phyloP scores from a whole-genome alignment of 35 echinoderm and acorn worm species.

The Lytechinus pictus region DNA sequence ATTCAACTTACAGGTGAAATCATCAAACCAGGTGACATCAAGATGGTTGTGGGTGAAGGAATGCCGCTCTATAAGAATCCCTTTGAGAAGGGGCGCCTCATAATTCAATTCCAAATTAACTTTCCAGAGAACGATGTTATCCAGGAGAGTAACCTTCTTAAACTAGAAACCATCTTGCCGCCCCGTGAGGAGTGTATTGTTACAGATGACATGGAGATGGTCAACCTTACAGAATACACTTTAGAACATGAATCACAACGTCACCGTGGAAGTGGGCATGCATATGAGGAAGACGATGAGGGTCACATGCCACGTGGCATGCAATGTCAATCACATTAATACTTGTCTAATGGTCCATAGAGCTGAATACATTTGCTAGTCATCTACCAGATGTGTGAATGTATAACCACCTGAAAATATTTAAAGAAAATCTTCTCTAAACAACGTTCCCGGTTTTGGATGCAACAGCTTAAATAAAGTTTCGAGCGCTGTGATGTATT shows the following conservation, averaged over 20 bases:
- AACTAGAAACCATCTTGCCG: constrained; percentile 80
- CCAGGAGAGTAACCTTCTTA: constrained; percentile 49
- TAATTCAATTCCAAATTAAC: constrained; percentile 84
- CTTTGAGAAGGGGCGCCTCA: constrained; percentile 87
- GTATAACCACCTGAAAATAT: neutral
- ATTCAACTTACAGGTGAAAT: constrained; percentile 71
- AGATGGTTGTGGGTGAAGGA: constrained; percentile 75
- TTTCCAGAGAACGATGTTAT: constrained; percentile 75
- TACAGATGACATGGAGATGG: constrained; percentile 78
- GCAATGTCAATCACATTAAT: constrained; percentile 92
- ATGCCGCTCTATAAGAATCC: constrained; percentile 88
- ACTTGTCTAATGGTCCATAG: too few relatives aligned
- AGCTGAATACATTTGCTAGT: too few relatives aligned
- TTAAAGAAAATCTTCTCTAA: neutral
- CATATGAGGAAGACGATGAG: constrained; percentile 85
- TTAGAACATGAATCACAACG: constrained; percentile 47
- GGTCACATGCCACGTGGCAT: constrained; percentile 59
- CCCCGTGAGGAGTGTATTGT: constrained; percentile 68
- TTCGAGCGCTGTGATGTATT: neutral
- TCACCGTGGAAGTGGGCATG: constrained; percentile 26
- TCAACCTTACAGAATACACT: constrained; percentile 61
- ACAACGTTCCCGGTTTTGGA: neutral
- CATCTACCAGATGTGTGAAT: too few relatives aligned
- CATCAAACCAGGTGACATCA: constrained; percentile 89
- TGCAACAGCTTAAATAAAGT: neutral